These are phyloP conservation scores for Casuarius casuarius DNA, from an alignment of 2,113 vertebrate genomes.

Conservation along the genomic window DNA sequence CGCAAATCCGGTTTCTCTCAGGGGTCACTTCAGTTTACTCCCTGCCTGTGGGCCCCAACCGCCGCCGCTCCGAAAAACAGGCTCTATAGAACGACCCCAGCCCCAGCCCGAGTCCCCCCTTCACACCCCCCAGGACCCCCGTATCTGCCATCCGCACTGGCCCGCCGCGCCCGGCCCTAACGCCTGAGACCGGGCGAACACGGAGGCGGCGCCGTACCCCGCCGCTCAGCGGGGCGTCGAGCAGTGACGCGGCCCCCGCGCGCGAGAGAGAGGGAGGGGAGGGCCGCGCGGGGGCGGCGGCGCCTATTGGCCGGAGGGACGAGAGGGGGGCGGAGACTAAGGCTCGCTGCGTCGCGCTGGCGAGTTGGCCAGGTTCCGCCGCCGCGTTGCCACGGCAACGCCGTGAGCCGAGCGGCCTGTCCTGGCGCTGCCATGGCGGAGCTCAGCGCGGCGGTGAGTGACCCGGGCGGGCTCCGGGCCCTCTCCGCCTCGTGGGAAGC, in stretches of 20 bases:
- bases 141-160: no score
- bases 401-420: accelerated
- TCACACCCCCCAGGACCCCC: no score
- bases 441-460: not conserved
- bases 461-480: accelerated
- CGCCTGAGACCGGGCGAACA: not conserved
- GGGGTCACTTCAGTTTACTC: no score
- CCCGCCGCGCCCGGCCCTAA: not conserved
- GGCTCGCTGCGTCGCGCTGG: no score
- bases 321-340: not conserved
- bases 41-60: not conserved
- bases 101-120: no score
- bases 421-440: not conserved
- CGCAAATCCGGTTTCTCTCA: not conserved
- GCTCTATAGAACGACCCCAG: not conserved
- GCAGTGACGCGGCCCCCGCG: not conserved
- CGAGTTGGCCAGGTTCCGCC: no score
- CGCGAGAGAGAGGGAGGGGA: accelerated
- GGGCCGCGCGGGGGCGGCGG: not conserved
- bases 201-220: no score
- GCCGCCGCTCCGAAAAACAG: not conserved
- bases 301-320: not conserved
- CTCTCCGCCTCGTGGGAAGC: not conserved
- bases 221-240: no score
- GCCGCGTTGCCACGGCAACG: not conserved